A percentile compares a stretch with the other conserved stretches of the same genome.
These are phyloP conservation scores for Eupeodes latifasciatus DNA, from an alignment of 2,888 invertebrate genomes.

Conservation along the genomic window DNA sequence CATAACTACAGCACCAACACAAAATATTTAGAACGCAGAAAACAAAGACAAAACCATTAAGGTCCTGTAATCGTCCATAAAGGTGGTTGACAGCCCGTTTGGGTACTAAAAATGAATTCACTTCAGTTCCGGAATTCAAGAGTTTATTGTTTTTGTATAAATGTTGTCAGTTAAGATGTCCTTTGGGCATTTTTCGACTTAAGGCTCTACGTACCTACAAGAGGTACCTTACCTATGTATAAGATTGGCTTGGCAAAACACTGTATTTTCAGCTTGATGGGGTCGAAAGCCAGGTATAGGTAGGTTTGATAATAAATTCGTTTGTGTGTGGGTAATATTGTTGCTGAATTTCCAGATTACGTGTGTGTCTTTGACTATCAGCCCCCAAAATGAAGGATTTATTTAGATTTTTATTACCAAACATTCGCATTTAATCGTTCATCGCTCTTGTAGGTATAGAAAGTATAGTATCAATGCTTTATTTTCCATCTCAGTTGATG, in stretches of 20 bases:
- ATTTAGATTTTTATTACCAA: constrained; percentile 73
- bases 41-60: constrained; percentile 69
- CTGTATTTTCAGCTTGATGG: constrained; percentile 5
- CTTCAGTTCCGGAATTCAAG: constrained; percentile 63
- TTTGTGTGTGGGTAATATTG: constrained; percentile 32
- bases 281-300: not conserved
- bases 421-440: constrained; percentile 20
- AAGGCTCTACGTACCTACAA: constrained; percentile 3
- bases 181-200: constrained; percentile 68
- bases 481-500: constrained; percentile 27
- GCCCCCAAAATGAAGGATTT: constrained; percentile 52
- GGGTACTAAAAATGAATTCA: constrained; percentile 69
- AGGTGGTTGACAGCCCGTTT: constrained; percentile 75
- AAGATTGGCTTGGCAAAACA: constrained; percentile 24
- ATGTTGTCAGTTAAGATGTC: constrained; percentile 69
- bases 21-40: not conserved
- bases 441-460: not conserved
- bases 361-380: constrained; percentile 24
- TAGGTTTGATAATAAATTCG: constrained; percentile 50
- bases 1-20: not conserved
- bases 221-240: too few species aligned
- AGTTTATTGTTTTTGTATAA: constrained; percentile 70
- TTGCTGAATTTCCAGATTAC: constrained; percentile 50
- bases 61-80: constrained; percentile 73
- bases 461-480: constrained; percentile 56